Evolutionary conservation across 2,113 vertebrate genomes (phyloP).

Genomic region (Lonchura striata): DNA sequence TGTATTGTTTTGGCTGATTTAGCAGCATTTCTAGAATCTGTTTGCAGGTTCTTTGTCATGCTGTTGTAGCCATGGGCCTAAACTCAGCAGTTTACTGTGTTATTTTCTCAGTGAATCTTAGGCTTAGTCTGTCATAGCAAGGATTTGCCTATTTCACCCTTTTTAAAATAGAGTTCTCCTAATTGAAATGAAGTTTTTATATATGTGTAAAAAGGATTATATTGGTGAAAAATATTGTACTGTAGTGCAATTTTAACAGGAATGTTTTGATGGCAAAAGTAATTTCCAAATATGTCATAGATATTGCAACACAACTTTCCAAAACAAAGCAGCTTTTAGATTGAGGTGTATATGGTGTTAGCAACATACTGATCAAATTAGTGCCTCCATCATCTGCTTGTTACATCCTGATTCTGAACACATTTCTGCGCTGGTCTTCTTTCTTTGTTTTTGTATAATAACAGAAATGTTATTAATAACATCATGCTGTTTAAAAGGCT

Average conservation of each 20-base stretch:
- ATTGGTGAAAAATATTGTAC: neutral
- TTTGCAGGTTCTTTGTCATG: neutral
- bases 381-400: neutral
- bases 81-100: neutral
- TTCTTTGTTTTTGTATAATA: neutral
- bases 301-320: neutral
- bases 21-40: neutral
- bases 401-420: neutral
- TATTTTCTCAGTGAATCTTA: neutral
- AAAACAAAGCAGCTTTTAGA: neutral
- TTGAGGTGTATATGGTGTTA: neutral
- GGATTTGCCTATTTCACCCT: neutral
- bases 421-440: neutral
- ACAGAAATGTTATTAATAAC: neutral
- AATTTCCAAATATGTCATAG: neutral
- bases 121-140: neutral
- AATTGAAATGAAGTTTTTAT: neutral
- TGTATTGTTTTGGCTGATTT: neutral
- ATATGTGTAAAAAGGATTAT: neutral
- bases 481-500: neutral
- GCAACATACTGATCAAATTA: neutral
- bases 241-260: neutral
- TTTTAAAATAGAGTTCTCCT: neutral
- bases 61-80: neutral
- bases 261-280: neutral